Evolutionary conservation across 2,113 vertebrate species (phyloP).

Genomic region (Plecturocebus donacophilus): DNA sequence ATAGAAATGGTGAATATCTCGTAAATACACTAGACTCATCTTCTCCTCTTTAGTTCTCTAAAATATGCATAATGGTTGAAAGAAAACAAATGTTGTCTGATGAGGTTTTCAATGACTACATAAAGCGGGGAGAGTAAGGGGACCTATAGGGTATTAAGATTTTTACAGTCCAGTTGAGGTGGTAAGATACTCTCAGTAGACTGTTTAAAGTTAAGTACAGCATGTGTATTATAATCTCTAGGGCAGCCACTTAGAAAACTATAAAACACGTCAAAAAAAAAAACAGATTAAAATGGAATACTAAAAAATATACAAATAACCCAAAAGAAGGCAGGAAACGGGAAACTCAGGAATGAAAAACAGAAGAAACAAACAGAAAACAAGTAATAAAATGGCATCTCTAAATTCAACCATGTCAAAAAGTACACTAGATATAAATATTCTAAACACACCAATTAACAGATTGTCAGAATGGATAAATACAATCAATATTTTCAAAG

Average conservation of each 20-base stretch:
- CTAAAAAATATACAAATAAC: not conserved
- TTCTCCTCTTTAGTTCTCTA: not conserved
- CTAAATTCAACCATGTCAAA: not conserved
- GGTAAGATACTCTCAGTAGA: not conserved
- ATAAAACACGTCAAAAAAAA: not conserved
- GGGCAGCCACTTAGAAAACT: not conserved
- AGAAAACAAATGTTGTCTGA: not conserved
- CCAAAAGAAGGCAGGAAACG: not conserved
- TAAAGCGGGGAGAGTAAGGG: not conserved
- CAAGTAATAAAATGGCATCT: not conserved
- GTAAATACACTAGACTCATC: not conserved
- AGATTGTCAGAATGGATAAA: not conserved
- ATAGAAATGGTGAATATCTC: not conserved
- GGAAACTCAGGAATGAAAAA: not conserved
- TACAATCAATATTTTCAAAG: not conserved
- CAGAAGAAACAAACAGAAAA: not conserved
- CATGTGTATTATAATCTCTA: not conserved
- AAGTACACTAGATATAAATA: not conserved
- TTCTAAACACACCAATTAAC: not conserved
- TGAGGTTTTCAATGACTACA: not conserved
- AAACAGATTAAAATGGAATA: not conserved
- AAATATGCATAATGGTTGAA: not conserved
- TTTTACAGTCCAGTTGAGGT: not conserved
- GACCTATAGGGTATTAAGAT: not conserved
- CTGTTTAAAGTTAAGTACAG: not conserved